Conservation (phyloP, 2,113 vertebrate species). For the Clarias macrocephalus region DNA sequence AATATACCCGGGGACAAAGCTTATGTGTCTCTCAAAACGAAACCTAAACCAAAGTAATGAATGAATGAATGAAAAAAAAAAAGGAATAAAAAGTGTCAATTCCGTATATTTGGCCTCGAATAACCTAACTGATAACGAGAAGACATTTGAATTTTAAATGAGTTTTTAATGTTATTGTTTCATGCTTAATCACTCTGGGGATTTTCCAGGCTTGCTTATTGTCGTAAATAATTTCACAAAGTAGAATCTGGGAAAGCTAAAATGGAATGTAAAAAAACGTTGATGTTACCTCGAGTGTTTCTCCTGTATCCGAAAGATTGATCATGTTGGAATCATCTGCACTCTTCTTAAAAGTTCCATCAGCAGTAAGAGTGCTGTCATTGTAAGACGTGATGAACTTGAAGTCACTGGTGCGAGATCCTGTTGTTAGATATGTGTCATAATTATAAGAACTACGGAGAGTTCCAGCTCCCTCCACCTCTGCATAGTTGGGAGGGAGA, state of each 20-base stretch:
- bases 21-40: neutral
- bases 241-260: neutral
- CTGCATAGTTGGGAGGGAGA: too few species aligned
- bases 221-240: neutral
- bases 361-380: slow-evolving; percentile 39
- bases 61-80: neutral
- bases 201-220: neutral
- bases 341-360: slow-evolving; percentile 49
- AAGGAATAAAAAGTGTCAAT: too few species aligned
- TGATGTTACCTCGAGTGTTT: slow-evolving; percentile 26
- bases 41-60: neutral
- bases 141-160: neutral
- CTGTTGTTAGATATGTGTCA: too few species aligned
- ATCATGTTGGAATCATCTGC: slow-evolving; percentile 19
- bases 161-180: neutral
- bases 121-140: neutral
- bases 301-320: slow-evolving; percentile 2
- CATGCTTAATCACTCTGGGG: neutral
- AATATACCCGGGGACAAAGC: neutral
- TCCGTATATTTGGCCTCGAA: neutral
- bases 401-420: too few species aligned
- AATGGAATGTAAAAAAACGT: neutral
- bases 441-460: too few species aligned
- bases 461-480: too few species aligned
- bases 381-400: too few species aligned